Conservation (phyloP, 2,888 invertebrate genomes). For the Argyra leucocephala region DNA sequence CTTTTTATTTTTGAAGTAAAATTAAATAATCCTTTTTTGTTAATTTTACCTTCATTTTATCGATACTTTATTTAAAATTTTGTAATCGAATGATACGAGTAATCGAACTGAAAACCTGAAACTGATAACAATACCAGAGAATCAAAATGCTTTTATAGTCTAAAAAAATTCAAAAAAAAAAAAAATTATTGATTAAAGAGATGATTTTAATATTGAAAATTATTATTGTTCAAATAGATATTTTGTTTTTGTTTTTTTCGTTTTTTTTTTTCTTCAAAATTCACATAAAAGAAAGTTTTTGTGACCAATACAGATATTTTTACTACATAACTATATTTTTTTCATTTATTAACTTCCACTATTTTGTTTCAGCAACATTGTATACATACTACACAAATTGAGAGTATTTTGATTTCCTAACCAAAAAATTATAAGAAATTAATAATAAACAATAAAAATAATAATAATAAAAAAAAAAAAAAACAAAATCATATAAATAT, state of each 20-base stretch:
- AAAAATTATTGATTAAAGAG: not conserved
- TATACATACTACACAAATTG: not conserved
- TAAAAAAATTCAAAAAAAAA: not conserved
- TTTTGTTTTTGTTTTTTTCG: not conserved
- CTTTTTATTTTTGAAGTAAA: not conserved
- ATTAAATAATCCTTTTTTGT: too few relatives aligned
- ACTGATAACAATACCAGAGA: slow-evolving; percentile 8
- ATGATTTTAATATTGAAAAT: not conserved
- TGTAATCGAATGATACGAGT: not conserved
- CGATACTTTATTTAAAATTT: not conserved
- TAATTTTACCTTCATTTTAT: not conserved
- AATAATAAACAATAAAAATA: too few relatives aligned
- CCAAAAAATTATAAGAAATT: not conserved
- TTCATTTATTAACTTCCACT: not conserved
- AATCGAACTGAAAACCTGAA: not conserved
- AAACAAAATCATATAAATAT: not conserved
- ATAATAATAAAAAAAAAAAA: too few relatives aligned
- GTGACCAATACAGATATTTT: not conserved
- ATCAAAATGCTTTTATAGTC: slow-evolving; percentile 11
- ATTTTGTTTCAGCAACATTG: not conserved
- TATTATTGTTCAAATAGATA: not conserved
- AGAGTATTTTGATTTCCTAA: not conserved
- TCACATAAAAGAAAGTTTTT: slow-evolving; percentile 1
- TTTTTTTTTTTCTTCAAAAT: not conserved
- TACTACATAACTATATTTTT: not conserved